phyloP scores from a whole-genome alignment of 2,888 invertebrate genomes.

The Theristus sp. region DNA sequence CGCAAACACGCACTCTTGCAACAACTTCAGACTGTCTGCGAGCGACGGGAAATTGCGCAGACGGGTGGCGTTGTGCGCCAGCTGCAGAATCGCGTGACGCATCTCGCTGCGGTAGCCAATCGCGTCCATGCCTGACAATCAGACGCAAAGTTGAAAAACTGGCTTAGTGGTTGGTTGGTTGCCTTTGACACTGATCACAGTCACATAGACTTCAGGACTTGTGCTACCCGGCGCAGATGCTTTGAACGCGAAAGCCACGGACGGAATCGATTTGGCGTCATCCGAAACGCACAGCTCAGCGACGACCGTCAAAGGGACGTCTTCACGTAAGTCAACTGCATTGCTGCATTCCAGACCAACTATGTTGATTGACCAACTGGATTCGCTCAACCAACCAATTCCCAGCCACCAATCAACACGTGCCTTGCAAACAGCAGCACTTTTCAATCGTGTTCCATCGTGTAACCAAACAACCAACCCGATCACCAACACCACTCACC shows the following conservation, averaged over 20 bases:
- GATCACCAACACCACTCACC: neutral
- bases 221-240: too few species aligned
- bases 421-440: too few species aligned
- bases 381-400: too few species aligned
- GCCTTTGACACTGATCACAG: too few species aligned
- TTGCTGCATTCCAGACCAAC: too few species aligned
- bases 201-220: too few species aligned
- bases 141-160: neutral
- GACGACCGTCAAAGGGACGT: too few species aligned
- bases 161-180: neutral
- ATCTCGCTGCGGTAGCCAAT: neutral
- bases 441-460: too few species aligned
- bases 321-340: too few species aligned
- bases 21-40: neutral
- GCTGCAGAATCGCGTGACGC: neutral
- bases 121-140: neutral
- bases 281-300: neutral
- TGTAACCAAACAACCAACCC: neutral
- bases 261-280: neutral
- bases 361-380: too few species aligned
- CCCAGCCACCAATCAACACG: too few species aligned
- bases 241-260: too few species aligned
- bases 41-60: neutral
- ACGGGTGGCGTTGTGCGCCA: neutral
- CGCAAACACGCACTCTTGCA: neutral